phyloP scores from a whole-genome alignment of 2,797 vertebrate species.

The Catamblyrhynchus diadema region DNA sequence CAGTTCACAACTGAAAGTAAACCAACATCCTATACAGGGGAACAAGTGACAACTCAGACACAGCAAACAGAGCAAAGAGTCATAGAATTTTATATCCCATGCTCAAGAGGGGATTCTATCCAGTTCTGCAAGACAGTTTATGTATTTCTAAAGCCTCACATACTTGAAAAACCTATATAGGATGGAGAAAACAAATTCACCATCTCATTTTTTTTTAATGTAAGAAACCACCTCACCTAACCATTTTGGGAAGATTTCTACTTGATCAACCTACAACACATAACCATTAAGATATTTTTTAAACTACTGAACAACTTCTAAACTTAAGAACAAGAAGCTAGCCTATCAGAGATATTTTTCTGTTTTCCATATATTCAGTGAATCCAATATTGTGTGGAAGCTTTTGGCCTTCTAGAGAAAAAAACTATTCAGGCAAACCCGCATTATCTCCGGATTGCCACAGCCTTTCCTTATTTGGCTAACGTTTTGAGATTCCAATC shows the following conservation, averaged over 20 bases:
- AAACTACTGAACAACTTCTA: background rate
- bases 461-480: slow-evolving; percentile 86
- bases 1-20: slow-evolving; percentile 55
- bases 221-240: background rate
- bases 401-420: slow-evolving; percentile 69
- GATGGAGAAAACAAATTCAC: background rate
- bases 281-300: background rate
- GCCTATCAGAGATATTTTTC: background rate
- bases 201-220: background rate
- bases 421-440: slow-evolving; percentile 70
- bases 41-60: slow-evolving; percentile 18
- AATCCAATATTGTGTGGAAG: slow-evolving; percentile 17
- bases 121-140: background rate
- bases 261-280: background rate
- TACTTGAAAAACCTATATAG: background rate
- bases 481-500: slow-evolving; percentile 83
- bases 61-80: background rate
- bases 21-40: slow-evolving; percentile 15
- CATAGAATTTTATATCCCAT: background rate
- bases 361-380: background rate
- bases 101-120: background rate
- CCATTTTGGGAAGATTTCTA: background rate
- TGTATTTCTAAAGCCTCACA: background rate
- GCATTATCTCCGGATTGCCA: slow-evolving; percentile 81
- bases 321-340: background rate